Percentiles rank a stretch among this genome's conserved stretches.
Evolutionary conservation across 2,888 invertebrate genomes (phyloP).

Genomic region (Lasioglossum morio): DNA sequence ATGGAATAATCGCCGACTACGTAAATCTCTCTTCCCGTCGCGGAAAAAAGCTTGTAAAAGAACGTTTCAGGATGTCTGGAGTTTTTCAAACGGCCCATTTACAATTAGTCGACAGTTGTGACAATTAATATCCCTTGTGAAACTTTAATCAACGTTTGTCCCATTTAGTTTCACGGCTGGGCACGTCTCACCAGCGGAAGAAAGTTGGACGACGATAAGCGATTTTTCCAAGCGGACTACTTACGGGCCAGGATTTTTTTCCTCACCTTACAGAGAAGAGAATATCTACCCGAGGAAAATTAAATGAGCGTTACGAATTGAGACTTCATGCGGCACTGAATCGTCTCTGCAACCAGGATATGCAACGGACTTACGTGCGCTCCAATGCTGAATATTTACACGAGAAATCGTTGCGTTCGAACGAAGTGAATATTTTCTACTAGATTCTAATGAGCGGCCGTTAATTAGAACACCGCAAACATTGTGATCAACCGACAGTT

Average conservation of each 20-base stretch:
- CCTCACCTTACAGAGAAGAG: neutral
- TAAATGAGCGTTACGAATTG: conserved; percentile 13
- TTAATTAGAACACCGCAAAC: neutral
- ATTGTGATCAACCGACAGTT: neutral
- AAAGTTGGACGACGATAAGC: conserved; percentile 35
- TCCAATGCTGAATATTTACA: neutral
- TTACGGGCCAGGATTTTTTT: neutral
- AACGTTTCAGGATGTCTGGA: neutral
- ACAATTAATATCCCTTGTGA: conserved; percentile 28
- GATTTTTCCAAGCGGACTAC: conserved; percentile 16
- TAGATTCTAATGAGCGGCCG: neutral
- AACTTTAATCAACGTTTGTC: conserved; percentile 36
- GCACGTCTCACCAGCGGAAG: conserved; percentile 12
- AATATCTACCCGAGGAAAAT: conserved; percentile 2
- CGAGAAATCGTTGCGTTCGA: conserved; percentile 11
- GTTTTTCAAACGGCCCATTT: conserved; percentile 11
- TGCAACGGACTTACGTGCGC: neutral
- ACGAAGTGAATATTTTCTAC: neutral
- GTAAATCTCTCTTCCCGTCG: neutral
- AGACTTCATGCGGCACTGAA: conserved; percentile 14
- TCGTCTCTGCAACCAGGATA: neutral
- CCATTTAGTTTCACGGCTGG: conserved; percentile 26
- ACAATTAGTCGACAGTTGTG: conserved; percentile 7
- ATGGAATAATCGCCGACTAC: neutral
- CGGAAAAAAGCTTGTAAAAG: conserved; percentile 8